Conservation (phyloP, 2,113 vertebrate species). For the Eolophus roseicapilla region DNA sequence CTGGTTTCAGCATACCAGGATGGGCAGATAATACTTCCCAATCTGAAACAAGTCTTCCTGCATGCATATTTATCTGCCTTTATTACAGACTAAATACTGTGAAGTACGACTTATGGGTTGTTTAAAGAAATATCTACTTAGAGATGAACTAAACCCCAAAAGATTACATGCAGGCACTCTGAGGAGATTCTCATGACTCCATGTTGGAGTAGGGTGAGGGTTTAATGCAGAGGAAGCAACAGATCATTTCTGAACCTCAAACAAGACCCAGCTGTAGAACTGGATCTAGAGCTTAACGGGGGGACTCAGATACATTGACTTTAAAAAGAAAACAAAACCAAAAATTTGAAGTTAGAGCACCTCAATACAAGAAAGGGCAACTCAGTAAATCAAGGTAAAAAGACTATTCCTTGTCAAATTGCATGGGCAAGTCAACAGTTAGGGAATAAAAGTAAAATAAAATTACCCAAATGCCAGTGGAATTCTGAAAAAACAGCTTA, state of each 20-base stretch:
- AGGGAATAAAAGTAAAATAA: background rate
- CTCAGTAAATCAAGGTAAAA: background rate
- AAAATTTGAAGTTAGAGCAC: background rate
- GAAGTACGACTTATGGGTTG: background rate
- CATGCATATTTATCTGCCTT: background rate
- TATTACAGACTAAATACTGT: background rate
- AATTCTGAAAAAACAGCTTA: background rate
- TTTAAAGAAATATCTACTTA: background rate
- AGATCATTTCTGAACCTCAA: background rate
- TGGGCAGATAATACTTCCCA: background rate
- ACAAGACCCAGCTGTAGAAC: background rate
- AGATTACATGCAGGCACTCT: rapidly evolving
- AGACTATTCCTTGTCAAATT: background rate
- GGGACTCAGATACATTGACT: background rate
- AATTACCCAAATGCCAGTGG: background rate
- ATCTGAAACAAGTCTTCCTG: background rate
- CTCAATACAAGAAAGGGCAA: background rate
- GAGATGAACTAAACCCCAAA: background rate
- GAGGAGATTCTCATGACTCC: background rate
- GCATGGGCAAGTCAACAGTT: background rate
- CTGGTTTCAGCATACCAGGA: background rate
- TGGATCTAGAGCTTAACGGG: background rate
- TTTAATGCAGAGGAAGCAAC: background rate
- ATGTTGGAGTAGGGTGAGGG: background rate
- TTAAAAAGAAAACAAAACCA: background rate